A percentile compares a stretch with the other conserved stretches of the same genome.
phyloP scores from a whole-genome alignment of 2,888 invertebrate species.

The Athalia cordata region DNA sequence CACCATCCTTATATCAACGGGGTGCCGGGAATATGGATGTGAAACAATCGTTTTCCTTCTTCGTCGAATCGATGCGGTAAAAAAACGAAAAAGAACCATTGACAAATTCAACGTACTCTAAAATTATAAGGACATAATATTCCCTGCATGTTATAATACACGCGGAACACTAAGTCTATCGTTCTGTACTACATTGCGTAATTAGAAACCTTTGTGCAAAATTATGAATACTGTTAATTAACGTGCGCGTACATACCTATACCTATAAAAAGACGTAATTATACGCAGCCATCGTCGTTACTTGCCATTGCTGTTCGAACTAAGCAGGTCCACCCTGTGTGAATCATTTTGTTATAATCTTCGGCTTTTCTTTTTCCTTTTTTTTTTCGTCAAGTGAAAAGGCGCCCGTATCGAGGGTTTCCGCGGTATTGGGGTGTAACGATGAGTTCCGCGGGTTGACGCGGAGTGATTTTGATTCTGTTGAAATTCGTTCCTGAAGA shows the following conservation, averaged over 20 bases:
- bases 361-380: too few species aligned
- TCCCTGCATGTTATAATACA: conserved; percentile 52
- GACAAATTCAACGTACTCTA: neutral
- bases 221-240: conserved; percentile 78
- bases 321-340: too few species aligned
- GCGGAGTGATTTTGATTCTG: too few species aligned
- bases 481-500: too few species aligned
- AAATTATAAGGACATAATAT: conserved; percentile 61
- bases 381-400: too few species aligned
- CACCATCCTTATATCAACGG: neutral
- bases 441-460: too few species aligned
- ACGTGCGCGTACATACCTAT: conserved; percentile 61
- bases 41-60: neutral
- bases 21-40: neutral
- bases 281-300: conserved; percentile 45
- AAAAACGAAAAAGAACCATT: neutral
- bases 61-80: neutral
- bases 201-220: conserved; percentile 79
- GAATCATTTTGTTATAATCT: too few species aligned
- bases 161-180: conserved; percentile 62
- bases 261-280: conserved; percentile 75
- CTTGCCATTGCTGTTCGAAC: conserved; percentile 30
- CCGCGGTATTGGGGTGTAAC: too few species aligned
- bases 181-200: conserved; percentile 68
- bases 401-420: too few species aligned